A percentile compares a stretch with the other conserved stretches of the same genome.
These are phyloP conservation scores for Phlogophora meticulosa DNA, from an alignment of 2,888 invertebrate species.

Conservation along the genomic window DNA sequence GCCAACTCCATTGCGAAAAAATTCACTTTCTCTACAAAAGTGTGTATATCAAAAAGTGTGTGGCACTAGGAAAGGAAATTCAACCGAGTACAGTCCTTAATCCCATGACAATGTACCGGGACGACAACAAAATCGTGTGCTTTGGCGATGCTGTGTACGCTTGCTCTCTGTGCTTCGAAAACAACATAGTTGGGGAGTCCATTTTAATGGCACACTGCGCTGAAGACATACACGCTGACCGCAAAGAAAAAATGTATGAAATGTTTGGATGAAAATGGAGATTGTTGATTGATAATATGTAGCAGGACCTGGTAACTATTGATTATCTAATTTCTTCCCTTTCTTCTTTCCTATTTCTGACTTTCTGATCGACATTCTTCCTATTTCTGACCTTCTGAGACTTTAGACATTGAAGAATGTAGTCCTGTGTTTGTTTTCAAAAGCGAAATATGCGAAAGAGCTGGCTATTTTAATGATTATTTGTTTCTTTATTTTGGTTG, in stretches of 20 bases:
- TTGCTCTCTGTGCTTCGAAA: slow-evolving; percentile 86
- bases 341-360: neutral
- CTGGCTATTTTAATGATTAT: slow-evolving; percentile 1
- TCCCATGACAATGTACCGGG: slow-evolving; percentile 87
- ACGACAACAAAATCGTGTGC: slow-evolving; percentile 88
- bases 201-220: slow-evolving; percentile 84
- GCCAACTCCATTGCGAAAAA: slow-evolving; percentile 83
- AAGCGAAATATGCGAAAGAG: slow-evolving; percentile 17
- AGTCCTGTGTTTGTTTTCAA: slow-evolving; percentile 20
- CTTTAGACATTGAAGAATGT: slow-evolving; percentile 26
- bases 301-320: slow-evolving; percentile 34
- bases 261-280: slow-evolving; percentile 69
- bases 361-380: slow-evolving; percentile 1
- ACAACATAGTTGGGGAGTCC: slow-evolving; percentile 84
- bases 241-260: slow-evolving; percentile 77
- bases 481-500: neutral
- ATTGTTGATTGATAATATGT: neutral
- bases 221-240: slow-evolving; percentile 77
- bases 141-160: slow-evolving; percentile 87
- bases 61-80: slow-evolving; percentile 82
- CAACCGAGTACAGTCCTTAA: slow-evolving; percentile 86
- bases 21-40: slow-evolving; percentile 88
- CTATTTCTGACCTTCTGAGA: slow-evolving; percentile 1
- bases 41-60: slow-evolving; percentile 87
- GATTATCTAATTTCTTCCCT: neutral